Percentiles rank a stretch among this genome's conserved stretches.
Evolutionary conservation across 92 coral and sea anemone genomes (phyloP).

Genomic region (Siderastrea radians): DNA sequence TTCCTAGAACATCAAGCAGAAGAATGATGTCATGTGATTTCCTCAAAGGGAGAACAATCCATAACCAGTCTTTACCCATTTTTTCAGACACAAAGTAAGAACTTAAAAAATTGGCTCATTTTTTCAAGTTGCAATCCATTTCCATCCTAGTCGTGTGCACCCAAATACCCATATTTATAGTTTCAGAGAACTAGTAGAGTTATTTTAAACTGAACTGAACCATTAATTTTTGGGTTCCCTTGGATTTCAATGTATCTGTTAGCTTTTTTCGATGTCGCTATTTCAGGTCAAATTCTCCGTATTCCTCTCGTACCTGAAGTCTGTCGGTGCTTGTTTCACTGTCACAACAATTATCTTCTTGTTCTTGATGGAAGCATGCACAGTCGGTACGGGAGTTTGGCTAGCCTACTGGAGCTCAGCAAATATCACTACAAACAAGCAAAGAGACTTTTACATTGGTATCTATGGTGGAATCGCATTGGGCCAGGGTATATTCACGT

Average conservation of each 20-base stretch:
- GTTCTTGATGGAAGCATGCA: slow-evolving; percentile 45
- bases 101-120: not conserved
- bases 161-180: too few relatives aligned
- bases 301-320: slow-evolving; percentile 79
- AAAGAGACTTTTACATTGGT: slow-evolving; percentile 69
- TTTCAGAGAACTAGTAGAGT: too few relatives aligned
- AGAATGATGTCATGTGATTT: too few relatives aligned
- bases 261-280: not conserved
- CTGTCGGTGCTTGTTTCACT: slow-evolving; percentile 66
- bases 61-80: too few relatives aligned
- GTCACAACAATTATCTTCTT: slow-evolving; percentile 37
- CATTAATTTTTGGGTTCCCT: too few relatives aligned
- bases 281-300: slow-evolving; percentile 86
- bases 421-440: slow-evolving; percentile 66
- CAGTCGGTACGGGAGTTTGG: slow-evolving; percentile 77
- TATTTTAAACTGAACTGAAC: too few relatives aligned
- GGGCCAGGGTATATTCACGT: slow-evolving; percentile 64
- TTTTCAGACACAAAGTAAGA: too few relatives aligned
- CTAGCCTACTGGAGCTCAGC: slow-evolving; percentile 85
- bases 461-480: slow-evolving; percentile 82
- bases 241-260: too few relatives aligned
- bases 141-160: too few relatives aligned
- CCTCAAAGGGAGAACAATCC: too few relatives aligned
- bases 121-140: not conserved
- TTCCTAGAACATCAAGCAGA: too few relatives aligned